Percentiles rank a stretch among this genome's conserved stretches.
These are phyloP conservation scores for Clavelina lepadiformis DNA, from an alignment of 23 tunicate species.

Conservation along the genomic window DNA sequence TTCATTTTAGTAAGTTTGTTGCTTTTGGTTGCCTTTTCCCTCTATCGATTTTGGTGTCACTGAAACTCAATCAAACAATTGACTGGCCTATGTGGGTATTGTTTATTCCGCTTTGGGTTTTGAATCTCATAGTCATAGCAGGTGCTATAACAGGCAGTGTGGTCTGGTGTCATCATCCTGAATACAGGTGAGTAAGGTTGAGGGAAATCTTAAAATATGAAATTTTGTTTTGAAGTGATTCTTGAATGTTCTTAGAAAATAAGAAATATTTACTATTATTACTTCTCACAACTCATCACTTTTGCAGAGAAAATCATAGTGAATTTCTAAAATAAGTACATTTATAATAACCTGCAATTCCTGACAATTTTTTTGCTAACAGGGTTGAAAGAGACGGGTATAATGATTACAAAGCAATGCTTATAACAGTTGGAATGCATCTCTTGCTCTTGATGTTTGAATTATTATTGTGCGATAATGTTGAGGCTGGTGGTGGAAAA, in stretches of 20 bases:
- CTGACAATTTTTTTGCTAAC: too few species aligned
- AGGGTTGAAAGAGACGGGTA: slow-evolving; percentile 62
- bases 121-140: slow-evolving; percentile 43
- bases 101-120: slow-evolving; percentile 71
- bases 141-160: slow-evolving; percentile 81
- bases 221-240: background rate
- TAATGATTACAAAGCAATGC: slow-evolving; percentile 92
- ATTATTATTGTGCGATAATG: slow-evolving; percentile 66
- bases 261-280: too few species aligned
- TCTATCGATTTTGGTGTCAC: slow-evolving; percentile 57
- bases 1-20: slow-evolving; percentile 75
- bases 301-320: too few species aligned
- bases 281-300: too few species aligned
- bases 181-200: slow-evolving; percentile 42
- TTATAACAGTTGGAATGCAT: slow-evolving; percentile 86
- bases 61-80: slow-evolving; percentile 53
- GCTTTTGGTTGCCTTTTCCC: slow-evolving; percentile 78
- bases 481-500: slow-evolving; percentile 22
- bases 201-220: background rate
- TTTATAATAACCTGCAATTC: background rate
- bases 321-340: background rate
- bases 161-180: slow-evolving; percentile 84
- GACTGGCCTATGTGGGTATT: slow-evolving; percentile 71
- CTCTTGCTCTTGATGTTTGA: slow-evolving; percentile 77
- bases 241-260: too few species aligned